Conservation (phyloP, 2,888 invertebrate species). For the Ichneumoninae sp. region DNA sequence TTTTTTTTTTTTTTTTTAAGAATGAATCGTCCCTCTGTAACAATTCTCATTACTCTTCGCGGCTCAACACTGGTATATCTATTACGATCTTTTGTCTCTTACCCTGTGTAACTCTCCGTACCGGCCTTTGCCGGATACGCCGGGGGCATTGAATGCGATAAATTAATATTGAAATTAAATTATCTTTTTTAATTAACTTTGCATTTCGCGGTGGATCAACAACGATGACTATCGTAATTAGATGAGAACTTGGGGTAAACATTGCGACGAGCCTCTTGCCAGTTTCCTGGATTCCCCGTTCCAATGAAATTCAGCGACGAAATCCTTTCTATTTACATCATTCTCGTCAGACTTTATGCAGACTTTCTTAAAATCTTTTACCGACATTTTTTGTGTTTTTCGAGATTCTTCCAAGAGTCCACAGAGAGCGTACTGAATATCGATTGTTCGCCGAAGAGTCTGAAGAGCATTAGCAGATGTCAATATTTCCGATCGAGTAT, state of each 20-base stretch:
- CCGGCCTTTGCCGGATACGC: neutral
- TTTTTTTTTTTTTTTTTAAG: neutral
- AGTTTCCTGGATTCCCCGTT: neutral
- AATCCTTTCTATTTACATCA: neutral
- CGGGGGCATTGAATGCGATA: neutral
- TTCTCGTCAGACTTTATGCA: no score
- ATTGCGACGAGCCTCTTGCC: neutral
- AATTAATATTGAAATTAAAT: neutral
- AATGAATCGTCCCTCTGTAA: neutral
- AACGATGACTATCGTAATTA: neutral
- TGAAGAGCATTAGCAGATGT: neutral
- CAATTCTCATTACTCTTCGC: constrained; percentile 13
- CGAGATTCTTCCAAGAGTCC: neutral
- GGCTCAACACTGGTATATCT: constrained; percentile 1
- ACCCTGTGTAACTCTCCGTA: neutral
- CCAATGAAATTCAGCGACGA: neutral
- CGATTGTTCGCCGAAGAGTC: no score
- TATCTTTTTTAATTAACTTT: neutral
- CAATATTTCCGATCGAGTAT: neutral
- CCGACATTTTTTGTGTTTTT: neutral
- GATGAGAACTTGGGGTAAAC: neutral
- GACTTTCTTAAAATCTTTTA: neutral
- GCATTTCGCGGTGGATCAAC: neutral
- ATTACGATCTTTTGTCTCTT: constrained; percentile 3
- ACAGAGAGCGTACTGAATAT: no score